A percentile compares a stretch with the other conserved stretches of the same genome.
These are phyloP conservation scores for Aplidium turbinatum DNA, from an alignment of 23 tunicate genomes.

Conservation along the genomic window DNA sequence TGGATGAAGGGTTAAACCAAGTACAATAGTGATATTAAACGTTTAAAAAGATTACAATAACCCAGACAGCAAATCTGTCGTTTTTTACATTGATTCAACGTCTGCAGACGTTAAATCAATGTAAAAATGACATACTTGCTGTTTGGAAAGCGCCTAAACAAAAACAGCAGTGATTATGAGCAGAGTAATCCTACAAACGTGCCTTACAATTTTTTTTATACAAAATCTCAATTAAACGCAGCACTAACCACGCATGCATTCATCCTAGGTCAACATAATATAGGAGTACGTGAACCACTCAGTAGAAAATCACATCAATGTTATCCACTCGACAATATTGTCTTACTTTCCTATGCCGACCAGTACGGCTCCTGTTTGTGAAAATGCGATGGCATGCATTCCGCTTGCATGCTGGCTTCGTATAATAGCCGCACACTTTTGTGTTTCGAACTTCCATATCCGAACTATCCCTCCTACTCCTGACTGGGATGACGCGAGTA, in stretches of 20 bases:
- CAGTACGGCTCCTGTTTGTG: slow-evolving; percentile 72
- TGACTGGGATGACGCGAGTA: slow-evolving; percentile 71
- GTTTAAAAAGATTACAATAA: no score
- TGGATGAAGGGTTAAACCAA: background rate
- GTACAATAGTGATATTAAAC: no score
- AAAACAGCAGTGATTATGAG: background rate
- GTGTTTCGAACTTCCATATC: slow-evolving; percentile 77
- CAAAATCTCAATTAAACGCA: background rate
- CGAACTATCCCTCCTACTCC: slow-evolving; percentile 83
- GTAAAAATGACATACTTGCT: no score
- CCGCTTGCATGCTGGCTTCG: slow-evolving; percentile 52
- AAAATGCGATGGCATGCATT: slow-evolving; percentile 73
- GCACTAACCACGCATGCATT: no score
- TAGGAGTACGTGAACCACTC: no score
- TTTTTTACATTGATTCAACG: no score
- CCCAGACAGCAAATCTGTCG: no score
- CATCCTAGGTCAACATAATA: no score
- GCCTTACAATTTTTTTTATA: background rate
- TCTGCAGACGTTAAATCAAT: no score
- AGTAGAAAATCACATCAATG: no score
- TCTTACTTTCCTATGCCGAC: slow-evolving; percentile 85
- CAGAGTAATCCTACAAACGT: background rate
- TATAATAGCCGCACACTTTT: slow-evolving; percentile 73
- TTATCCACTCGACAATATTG: no score
- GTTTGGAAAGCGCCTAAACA: no score